Percentiles rank a stretch among this genome's conserved stretches.
Evolutionary conservation across 2,113 vertebrate genomes (phyloP).

Genomic region (Tylochromis polylepis): DNA sequence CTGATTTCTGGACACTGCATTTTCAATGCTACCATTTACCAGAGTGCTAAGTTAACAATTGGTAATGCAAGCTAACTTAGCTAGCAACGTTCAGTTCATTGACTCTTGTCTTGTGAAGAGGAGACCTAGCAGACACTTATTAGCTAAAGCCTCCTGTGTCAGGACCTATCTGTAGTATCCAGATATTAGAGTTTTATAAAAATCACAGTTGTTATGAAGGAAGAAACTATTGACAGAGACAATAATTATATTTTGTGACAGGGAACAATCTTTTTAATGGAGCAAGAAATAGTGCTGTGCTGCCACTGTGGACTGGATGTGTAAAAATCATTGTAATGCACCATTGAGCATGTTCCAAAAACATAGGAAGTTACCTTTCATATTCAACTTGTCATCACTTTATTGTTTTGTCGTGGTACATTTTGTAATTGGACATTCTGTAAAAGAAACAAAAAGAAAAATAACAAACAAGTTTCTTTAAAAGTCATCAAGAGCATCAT

Average conservation of each 20-base stretch:
- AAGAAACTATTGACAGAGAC: not conserved
- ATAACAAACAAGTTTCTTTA: conserved; percentile 14
- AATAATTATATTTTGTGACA: not conserved
- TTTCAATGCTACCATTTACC: not conserved
- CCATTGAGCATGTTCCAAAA: not conserved
- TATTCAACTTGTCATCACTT: conserved; percentile 62
- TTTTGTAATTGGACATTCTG: conserved; percentile 62
- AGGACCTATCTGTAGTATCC: not conserved
- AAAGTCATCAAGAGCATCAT: conserved; percentile 60
- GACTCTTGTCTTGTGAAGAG: not conserved
- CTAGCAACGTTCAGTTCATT: not conserved
- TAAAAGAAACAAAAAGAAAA: conserved; percentile 50
- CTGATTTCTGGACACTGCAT: not conserved
- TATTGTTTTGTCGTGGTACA: conserved; percentile 68
- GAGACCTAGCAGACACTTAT: not conserved
- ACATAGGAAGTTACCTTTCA: not conserved
- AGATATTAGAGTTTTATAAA: not conserved
- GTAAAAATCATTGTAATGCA: not conserved
- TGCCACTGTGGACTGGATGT: not conserved
- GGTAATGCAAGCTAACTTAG: not conserved
- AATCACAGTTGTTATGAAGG: not conserved
- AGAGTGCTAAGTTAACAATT: not conserved
- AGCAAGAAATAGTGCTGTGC: not conserved
- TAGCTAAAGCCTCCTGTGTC: not conserved
- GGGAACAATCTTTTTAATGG: not conserved